Conservation (phyloP, 2,797 vertebrate genomes). For the Discoglossus pictus region DNA sequence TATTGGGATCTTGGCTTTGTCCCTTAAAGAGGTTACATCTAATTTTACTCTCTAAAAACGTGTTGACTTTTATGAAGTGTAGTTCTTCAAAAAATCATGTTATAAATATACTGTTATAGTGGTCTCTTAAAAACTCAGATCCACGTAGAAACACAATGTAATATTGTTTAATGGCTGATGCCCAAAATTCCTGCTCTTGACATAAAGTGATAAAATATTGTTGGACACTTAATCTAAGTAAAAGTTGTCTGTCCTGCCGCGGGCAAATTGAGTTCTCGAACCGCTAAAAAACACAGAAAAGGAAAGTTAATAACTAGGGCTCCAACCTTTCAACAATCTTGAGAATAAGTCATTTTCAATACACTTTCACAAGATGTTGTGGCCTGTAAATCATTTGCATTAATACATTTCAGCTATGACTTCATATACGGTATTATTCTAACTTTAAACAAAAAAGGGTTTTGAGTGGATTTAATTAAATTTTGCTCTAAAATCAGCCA, state of each 20-base stretch:
- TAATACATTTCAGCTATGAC: slow-evolving; percentile 34
- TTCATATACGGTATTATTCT: slow-evolving; percentile 30
- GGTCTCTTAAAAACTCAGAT: too few relatives aligned
- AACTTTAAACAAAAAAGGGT: slow-evolving; percentile 30
- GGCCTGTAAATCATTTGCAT: slow-evolving; percentile 42
- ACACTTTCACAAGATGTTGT: slow-evolving; percentile 20
- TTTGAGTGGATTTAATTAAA: slow-evolving; percentile 45
- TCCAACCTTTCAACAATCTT: slow-evolving; percentile 16
- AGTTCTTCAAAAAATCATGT: too few relatives aligned
- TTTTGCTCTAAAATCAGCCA: slow-evolving; percentile 33
- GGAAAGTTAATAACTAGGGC: slow-evolving; percentile 13
- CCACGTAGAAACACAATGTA: too few relatives aligned
- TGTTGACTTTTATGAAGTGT: too few relatives aligned
- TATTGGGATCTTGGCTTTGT: too few relatives aligned
- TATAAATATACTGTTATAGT: too few relatives aligned
- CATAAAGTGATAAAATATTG: slow-evolving; percentile 32
- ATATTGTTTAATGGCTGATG: too few relatives aligned
- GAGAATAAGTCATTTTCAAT: slow-evolving; percentile 4
- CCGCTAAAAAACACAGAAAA: slow-evolving; percentile 20
- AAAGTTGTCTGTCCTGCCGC: slow-evolving; percentile 33
- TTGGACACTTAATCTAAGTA: slow-evolving; percentile 25
- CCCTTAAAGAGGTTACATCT: too few relatives aligned
- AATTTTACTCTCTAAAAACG: too few relatives aligned
- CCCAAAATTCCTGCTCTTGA: too few relatives aligned
- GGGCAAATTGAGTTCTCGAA: slow-evolving; percentile 15